A percentile compares a stretch with the other conserved stretches of the same genome.
Conservation (phyloP, 2,888 invertebrate genomes). For the Entomobrya multifasciata region DNA sequence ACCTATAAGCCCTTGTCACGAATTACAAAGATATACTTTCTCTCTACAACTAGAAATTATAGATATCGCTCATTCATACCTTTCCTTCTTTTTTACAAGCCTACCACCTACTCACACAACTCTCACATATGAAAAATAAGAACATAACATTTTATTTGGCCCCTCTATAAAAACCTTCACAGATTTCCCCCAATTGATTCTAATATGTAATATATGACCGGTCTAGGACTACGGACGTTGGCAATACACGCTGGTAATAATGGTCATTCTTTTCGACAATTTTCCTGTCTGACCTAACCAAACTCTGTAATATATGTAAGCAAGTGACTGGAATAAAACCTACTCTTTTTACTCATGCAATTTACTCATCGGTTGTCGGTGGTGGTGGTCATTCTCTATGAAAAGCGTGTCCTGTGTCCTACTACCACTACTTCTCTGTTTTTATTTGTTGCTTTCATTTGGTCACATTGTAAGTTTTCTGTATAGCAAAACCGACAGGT, state of each 20-base stretch:
- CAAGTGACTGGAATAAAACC: neutral
- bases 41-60: neutral
- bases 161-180: slow-evolving; percentile 19
- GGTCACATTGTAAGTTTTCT: neutral
- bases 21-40: neutral
- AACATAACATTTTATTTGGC: neutral
- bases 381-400: neutral
- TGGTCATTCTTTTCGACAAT: slow-evolving; percentile 53
- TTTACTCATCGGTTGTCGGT: slow-evolving; percentile 38
- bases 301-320: slow-evolving; percentile 25
- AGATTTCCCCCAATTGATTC: slow-evolving; percentile 51
- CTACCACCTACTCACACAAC: neutral
- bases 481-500: slow-evolving; percentile 2
- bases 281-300: slow-evolving; percentile 59
- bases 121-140: neutral
- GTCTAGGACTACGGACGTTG: too few relatives aligned
- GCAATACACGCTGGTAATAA: slow-evolving; percentile 22
- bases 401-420: neutral
- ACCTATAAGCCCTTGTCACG: too few relatives aligned
- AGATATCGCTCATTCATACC: slow-evolving; percentile 52
- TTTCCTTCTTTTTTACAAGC: neutral
- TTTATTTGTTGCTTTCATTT: slow-evolving; percentile 61
- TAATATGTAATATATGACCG: slow-evolving; percentile 48
- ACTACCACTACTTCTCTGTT: neutral
- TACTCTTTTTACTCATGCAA: slow-evolving; percentile 60